These are phyloP conservation scores for Asbolus verrucosus DNA, from an alignment of 1,140 invertebrate species.

Conservation along the genomic window DNA sequence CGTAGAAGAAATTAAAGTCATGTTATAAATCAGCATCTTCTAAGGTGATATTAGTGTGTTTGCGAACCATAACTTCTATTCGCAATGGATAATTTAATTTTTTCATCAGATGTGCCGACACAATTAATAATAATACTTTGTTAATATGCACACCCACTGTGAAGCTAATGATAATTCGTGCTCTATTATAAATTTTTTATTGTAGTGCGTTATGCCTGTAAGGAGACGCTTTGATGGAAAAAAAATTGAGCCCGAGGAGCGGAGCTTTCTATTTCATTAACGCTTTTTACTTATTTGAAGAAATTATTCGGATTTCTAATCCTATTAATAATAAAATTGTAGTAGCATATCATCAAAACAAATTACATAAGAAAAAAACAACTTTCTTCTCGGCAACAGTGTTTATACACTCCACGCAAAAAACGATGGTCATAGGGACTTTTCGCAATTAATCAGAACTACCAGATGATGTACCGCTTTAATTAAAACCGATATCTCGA, in stretches of 20 bases:
- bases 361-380: conserved; percentile 44
- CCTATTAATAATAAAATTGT: conserved; percentile 41
- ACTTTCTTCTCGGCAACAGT: conserved; percentile 28
- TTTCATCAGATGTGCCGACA: conserved; percentile 7
- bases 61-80: conserved; percentile 18
- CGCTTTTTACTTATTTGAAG: conserved; percentile 36
- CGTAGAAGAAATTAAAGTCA: conserved; percentile 4
- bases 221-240: background rate
- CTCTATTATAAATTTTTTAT: conserved; percentile 9
- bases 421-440: conserved; percentile 8
- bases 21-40: conserved; percentile 15
- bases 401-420: background rate
- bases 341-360: conserved; percentile 45
- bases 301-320: conserved; percentile 40
- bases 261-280: conserved; percentile 44
- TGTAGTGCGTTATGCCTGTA: background rate
- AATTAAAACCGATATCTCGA: conserved; percentile 43
- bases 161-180: conserved; percentile 13
- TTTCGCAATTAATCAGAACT: conserved; percentile 40
- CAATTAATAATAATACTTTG: conserved; percentile 14
- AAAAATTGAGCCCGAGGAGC: conserved; percentile 3
- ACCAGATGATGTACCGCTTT: conserved; percentile 36
- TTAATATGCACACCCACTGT: conserved; percentile 35
- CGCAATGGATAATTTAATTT: conserved; percentile 29
- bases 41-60: conserved; percentile 13